Percentiles rank a stretch among this genome's conserved stretches.
phyloP scores from a whole-genome alignment of 2,113 vertebrate genomes.

The Etia nguti region DNA sequence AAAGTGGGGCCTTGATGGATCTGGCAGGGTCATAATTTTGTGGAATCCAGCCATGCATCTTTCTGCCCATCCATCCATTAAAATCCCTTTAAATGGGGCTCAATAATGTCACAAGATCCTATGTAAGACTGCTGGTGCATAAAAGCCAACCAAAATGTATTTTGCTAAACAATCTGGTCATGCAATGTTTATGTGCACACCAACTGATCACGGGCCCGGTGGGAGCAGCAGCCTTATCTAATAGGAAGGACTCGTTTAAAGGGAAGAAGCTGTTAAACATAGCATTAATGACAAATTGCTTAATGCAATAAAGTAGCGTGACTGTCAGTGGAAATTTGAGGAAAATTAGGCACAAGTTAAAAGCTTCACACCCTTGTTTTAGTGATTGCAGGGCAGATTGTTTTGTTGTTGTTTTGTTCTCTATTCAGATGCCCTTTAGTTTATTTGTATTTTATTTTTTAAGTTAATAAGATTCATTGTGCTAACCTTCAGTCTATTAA shows the following conservation, averaged over 20 bases:
- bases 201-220: neutral
- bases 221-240: neutral
- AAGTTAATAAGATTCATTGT: neutral
- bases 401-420: neutral
- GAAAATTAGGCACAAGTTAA: neutral
- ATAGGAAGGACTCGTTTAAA: neutral
- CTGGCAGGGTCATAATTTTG: neutral
- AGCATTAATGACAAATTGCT: neutral
- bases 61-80: neutral
- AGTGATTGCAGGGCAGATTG: neutral
- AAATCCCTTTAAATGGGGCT: neutral
- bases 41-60: neutral
- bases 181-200: neutral
- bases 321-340: neutral
- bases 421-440: neutral
- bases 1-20: neutral
- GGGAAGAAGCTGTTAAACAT: neutral
- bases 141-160: neutral
- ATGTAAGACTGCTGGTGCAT: neutral
- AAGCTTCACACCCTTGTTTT: neutral
- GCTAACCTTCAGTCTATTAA: neutral
- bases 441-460: neutral
- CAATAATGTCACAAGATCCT: neutral
- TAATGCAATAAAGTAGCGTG: neutral
- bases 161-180: neutral